A percentile compares a stretch with the other conserved stretches of the same genome.
Conservation (phyloP, 2,797 vertebrate species). For the Gambusia yucatana region DNA sequence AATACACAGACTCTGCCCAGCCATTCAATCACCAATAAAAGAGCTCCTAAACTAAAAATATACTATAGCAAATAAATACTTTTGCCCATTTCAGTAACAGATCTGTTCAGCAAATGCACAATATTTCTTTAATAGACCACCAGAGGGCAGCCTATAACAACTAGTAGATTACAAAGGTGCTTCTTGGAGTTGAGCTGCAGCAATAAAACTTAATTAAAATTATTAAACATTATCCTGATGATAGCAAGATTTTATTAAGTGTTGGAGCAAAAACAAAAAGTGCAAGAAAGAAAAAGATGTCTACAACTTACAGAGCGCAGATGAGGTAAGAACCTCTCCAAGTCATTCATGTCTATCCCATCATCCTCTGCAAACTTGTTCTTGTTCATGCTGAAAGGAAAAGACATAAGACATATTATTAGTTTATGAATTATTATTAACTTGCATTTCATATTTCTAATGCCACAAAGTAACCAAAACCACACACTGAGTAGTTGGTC, state of each 20-base stretch:
- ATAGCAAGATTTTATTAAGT: not conserved
- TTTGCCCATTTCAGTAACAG: not conserved
- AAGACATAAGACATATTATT: not conserved
- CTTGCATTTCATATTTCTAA: not conserved
- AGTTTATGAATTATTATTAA: not conserved
- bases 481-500: not conserved
- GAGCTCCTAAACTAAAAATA: not conserved
- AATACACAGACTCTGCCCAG: no score
- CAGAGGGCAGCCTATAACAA: slow-evolving; percentile 48
- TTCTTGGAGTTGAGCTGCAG: not conserved
- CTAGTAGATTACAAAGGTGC: not conserved
- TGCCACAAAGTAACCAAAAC: not conserved
- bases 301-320: slow-evolving; percentile 86
- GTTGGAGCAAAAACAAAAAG: not conserved
- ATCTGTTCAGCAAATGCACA: not conserved
- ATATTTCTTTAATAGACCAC: slow-evolving; percentile 28
- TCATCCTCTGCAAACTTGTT: slow-evolving; percentile 90
- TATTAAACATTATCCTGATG: not conserved
- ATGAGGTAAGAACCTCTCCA: slow-evolving; percentile 92
- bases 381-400: slow-evolving; percentile 87
- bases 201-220: not conserved
- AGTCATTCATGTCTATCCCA: slow-evolving; percentile 92
- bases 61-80: not conserved
- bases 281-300: not conserved
- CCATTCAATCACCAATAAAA: not conserved